These are phyloP conservation scores for Platorchestia sp. DNA, from an alignment of 1,140 invertebrate species.

Conservation along the genomic window DNA sequence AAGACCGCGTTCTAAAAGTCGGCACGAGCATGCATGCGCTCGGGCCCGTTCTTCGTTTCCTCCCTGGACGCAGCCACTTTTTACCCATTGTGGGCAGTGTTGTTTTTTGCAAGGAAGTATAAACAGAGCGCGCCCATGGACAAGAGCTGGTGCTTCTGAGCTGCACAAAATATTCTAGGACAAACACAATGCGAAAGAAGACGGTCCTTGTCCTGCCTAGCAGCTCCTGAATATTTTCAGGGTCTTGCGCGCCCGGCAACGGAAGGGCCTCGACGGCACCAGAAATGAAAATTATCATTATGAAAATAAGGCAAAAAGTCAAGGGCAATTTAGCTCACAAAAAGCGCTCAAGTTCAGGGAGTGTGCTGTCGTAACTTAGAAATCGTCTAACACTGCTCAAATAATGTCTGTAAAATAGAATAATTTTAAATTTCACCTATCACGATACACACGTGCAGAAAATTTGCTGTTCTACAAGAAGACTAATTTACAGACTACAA, in stretches of 20 bases:
- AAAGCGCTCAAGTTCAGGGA: background rate
- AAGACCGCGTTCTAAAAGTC: background rate
- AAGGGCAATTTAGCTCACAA: background rate
- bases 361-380: no score
- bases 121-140: conserved; percentile 38
- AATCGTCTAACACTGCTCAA: no score
- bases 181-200: conserved; percentile 31
- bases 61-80: background rate
- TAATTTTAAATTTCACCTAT: background rate
- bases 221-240: conserved; percentile 8
- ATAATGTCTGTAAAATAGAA: no score
- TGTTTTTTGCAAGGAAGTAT: conserved; percentile 33
- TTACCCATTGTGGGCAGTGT: background rate
- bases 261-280: background rate
- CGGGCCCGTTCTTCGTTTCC: background rate
- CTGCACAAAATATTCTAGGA: conserved; percentile 34
- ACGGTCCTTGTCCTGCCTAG: conserved; percentile 19
- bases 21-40: background rate
- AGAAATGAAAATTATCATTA: background rate
- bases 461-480: background rate
- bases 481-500: background rate
- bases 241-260: background rate
- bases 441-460: background rate
- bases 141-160: conserved; percentile 7
- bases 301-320: background rate